phyloP scores from a whole-genome alignment of 2,888 invertebrate species.

The Bellardia bayeri region DNA sequence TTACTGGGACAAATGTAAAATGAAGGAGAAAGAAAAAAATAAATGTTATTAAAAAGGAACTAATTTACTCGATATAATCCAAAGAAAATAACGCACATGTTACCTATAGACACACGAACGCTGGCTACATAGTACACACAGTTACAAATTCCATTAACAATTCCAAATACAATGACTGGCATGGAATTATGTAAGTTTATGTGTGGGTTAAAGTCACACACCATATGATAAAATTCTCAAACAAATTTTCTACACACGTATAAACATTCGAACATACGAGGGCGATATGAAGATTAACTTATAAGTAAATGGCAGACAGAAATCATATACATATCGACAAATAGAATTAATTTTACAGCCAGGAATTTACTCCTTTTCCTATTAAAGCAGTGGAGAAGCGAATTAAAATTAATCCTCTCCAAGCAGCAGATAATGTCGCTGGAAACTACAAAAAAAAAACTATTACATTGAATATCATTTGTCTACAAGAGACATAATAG shows the following conservation, averaged over 20 bases:
- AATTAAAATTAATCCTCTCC: too few relatives aligned
- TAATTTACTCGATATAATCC: conserved; percentile 67
- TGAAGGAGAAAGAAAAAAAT: conserved; percentile 10
- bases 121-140: neutral
- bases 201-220: neutral
- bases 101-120: conserved; percentile 23
- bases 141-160: conserved; percentile 31
- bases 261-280: neutral
- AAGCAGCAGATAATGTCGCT: too few relatives aligned
- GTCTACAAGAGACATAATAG: too few relatives aligned
- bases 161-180: neutral
- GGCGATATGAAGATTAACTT: neutral
- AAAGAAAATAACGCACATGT: conserved; percentile 63
- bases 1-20: conserved; percentile 41
- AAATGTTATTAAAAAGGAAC: conserved; percentile 51
- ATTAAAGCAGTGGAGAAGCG: too few relatives aligned
- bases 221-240: conserved; percentile 57
- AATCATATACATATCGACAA: too few relatives aligned
- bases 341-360: too few relatives aligned
- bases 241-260: conserved; percentile 7
- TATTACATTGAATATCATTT: too few relatives aligned
- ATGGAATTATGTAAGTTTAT: neutral
- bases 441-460: too few relatives aligned
- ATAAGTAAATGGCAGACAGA: too few relatives aligned
- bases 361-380: too few relatives aligned